phyloP scores from a whole-genome alignment of 1,140 invertebrate genomes.

The Pachypeltis micranthus region DNA sequence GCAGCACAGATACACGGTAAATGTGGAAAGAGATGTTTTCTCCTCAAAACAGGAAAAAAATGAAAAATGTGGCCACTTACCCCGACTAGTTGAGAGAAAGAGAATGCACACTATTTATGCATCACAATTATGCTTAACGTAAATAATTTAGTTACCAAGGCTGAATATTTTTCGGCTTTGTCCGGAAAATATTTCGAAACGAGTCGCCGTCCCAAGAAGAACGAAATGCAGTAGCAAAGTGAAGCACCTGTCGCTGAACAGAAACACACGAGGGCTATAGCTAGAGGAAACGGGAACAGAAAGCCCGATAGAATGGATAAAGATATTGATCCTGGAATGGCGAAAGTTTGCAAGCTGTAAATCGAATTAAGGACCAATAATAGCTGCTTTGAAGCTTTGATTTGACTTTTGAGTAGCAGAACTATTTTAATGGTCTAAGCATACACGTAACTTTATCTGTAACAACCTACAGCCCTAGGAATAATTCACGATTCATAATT shows the following conservation, averaged over 20 bases:
- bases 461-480: too few species aligned
- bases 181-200: slow-evolving; percentile 83
- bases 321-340: slow-evolving; percentile 97
- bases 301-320: slow-evolving; percentile 95
- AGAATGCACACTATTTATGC: too few species aligned
- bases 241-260: slow-evolving; percentile 94
- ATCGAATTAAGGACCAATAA: slow-evolving; percentile 34
- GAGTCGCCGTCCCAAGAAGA: slow-evolving; percentile 71
- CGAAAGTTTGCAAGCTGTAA: slow-evolving; percentile 92
- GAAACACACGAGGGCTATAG: slow-evolving; percentile 81
- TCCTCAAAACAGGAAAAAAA: too few species aligned
- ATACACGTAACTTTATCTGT: too few species aligned
- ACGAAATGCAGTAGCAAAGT: slow-evolving; percentile 88
- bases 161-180: slow-evolving; percentile 71
- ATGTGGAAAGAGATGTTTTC: too few species aligned
- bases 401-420: too few species aligned
- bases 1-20: too few species aligned
- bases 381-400: too few species aligned
- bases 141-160: slow-evolving; percentile 54
- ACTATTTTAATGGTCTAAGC: too few species aligned
- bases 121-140: too few species aligned
- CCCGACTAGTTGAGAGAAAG: not conserved
- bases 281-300: slow-evolving; percentile 85
- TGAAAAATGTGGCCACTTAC: not conserved
- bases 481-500: too few species aligned